Evolutionary conservation across 2,888 invertebrate species (phyloP).

Genomic region (Schrankia costaestrigalis): DNA sequence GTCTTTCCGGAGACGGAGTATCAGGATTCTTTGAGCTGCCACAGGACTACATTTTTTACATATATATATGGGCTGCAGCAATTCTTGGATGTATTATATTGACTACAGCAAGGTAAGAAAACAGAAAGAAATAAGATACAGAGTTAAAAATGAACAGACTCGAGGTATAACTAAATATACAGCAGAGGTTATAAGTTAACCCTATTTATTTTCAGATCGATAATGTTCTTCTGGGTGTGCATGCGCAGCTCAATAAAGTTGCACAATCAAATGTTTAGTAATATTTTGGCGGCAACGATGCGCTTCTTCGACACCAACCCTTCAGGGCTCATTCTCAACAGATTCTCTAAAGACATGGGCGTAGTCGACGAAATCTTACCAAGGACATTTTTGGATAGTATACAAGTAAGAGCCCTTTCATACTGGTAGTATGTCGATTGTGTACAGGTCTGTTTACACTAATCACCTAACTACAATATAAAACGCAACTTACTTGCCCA

Average conservation of each 20-base stretch:
- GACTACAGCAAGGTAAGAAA: conserved; percentile 71
- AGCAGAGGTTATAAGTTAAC: neutral
- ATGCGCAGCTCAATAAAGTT: conserved; percentile 87
- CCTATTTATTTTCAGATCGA: conserved; percentile 72
- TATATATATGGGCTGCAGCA: conserved; percentile 81
- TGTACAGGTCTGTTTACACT: no score
- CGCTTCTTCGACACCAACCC: conserved; percentile 92
- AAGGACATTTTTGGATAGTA: conserved; percentile 83
- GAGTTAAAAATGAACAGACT: neutral
- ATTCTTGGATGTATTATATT: conserved; percentile 82
- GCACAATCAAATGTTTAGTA: conserved; percentile 89
- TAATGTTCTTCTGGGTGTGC: conserved; percentile 86
- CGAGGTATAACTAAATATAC: neutral
- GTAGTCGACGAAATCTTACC: conserved; percentile 87
- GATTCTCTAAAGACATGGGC: conserved; percentile 93
- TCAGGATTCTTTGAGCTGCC: neutral
- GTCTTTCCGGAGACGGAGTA: neutral
- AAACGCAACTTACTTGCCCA: no score
- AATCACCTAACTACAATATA: no score
- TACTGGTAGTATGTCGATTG: no score
- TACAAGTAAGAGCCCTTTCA: conserved; percentile 80
- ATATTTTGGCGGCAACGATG: conserved; percentile 87
- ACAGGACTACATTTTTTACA: conserved; percentile 58
- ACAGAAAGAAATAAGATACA: neutral
- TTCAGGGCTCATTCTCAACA: conserved; percentile 89